Conservation (phyloP, 2,888 invertebrate genomes). For the Parnassius mnemosyne region DNA sequence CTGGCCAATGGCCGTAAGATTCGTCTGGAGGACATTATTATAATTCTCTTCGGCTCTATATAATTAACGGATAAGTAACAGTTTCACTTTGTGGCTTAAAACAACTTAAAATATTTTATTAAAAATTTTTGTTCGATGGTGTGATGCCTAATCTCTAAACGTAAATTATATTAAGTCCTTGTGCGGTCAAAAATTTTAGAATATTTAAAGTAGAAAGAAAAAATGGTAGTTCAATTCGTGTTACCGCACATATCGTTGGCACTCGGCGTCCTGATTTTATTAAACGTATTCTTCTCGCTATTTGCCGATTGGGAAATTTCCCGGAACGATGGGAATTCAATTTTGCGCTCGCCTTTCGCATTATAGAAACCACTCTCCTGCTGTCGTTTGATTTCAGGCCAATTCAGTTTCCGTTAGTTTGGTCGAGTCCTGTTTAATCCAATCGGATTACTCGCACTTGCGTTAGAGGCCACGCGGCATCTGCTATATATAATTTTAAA, state of each 20-base stretch:
- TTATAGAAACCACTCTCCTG: background rate
- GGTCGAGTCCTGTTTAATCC: background rate
- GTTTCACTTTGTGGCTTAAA: too few species aligned
- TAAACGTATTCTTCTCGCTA: slow-evolving; percentile 33
- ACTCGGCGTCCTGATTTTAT: slow-evolving; percentile 30
- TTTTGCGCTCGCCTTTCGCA: slow-evolving; percentile 27
- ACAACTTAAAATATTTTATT: too few species aligned
- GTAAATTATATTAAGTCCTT: too few species aligned
- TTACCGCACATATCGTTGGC: slow-evolving; percentile 19
- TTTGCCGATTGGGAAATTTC: slow-evolving; percentile 36
- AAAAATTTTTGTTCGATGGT: too few species aligned
- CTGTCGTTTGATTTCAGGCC: background rate
- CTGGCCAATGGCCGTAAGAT: too few species aligned
- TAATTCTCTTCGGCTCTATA: too few species aligned
- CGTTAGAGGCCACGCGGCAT: too few species aligned
- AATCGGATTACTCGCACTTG: background rate
- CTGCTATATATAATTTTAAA: too few species aligned
- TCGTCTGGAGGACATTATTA: too few species aligned
- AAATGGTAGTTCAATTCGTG: slow-evolving; percentile 1
- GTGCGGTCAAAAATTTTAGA: too few species aligned
- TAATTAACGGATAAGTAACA: too few species aligned
- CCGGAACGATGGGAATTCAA: slow-evolving; percentile 29
- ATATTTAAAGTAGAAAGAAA: background rate
- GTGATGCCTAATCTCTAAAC: too few species aligned
- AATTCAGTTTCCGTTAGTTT: background rate